Evolutionary conservation across 2,888 invertebrate species (phyloP), one percentile per base, ranked within the genome.

Genomic region (Leucophenga maculata): DNA sequence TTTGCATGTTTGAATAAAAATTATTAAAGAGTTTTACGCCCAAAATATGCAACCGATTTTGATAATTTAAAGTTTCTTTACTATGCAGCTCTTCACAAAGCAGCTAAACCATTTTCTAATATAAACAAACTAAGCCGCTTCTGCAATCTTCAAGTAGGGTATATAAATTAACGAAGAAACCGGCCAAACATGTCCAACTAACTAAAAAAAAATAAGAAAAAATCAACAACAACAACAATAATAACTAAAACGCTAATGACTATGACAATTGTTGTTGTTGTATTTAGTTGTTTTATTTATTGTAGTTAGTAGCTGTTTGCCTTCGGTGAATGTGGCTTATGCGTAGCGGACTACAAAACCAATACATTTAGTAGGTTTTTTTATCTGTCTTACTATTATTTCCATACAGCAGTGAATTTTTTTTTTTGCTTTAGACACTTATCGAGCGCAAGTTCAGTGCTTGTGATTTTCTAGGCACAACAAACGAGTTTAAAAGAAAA

Each of bases 381-480:
- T 16, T 48, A n/a, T n/a, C n/a, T n/a, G n/a, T 48, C 4, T 48
- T 48, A 4, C 13, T 48, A 13, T 18, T 50, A 13, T 50, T 50
- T 50, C 13, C 8, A 11, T 3, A 1, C 16, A 50, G 50, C n/a
- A 16, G 18, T 8, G 16, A 3, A 50, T 4, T 50, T 50, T 50
- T 54, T 66, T 52, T 65, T 52, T 65, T 48, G 16, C 11, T 4
- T 48, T 50, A 50, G 1, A 50, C 18, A 8, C 50, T 16, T 8
- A 50, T 50, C 80, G 83, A 83, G 83, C 80, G 78, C 80, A 80
- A 80, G 80, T 83, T 80, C 82, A 80, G 74, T 80, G 39, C 39
- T 39, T 26, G 26, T 26, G 26, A 26, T 39, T 39, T 39, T 39
- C 39, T 39, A 32, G 8, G 69, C 18, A 68, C 73, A 6, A 74